Evolutionary conservation across 2,113 vertebrate genomes (phyloP), one percentile per base, ranked within the genome.

Genomic region (Pangasianodon gigas): DNA sequence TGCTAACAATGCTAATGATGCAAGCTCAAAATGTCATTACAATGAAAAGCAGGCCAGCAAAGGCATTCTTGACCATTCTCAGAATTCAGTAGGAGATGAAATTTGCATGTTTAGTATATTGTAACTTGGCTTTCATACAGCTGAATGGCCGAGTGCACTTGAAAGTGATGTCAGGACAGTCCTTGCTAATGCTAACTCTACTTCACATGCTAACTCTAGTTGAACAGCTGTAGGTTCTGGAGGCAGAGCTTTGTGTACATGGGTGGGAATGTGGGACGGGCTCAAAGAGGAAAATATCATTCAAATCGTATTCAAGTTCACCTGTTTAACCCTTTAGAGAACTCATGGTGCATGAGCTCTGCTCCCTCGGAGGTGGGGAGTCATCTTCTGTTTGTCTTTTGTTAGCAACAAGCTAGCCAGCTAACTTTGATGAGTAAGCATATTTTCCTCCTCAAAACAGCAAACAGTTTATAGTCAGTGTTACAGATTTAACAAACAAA

Each of bases 291-390:
- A 84, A 62, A 84, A 62, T 84, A 11, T 60, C 81, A 84, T 84
- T 84, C 81, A 84, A 62, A 84, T 62, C 37, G 29, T 84, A 60
- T 84, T 84, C 56, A 62, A 14, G 37, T 60, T 62, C 32, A 44
- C 56, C 56, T 62, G 56, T 60, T 60, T 62, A 60, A 62, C 21
- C 21, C 82, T 84, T 84, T 84, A 82, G 48, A n/a, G 79, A n/a
- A 81, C 80, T 7, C 11, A n/a, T 14, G 26, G 26, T 51, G 4
- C 69, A 74, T 74, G 32, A 16, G 32, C 32, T 6, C 29, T 69
- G 60, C 56, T 58, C 56, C 56, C 16, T 19, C 3, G 48, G 37
- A 75, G 7, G 7, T 9, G 19, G 29, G 19, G n/a, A 79, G 74
- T 24, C 74, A 4, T 37, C 37, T 37, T 37, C 37, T 37, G 74